Percentiles rank a stretch among this genome's conserved stretches.
Evolutionary conservation across 2,888 invertebrate genomes (phyloP).

Genomic region (Sycophila texana): DNA sequence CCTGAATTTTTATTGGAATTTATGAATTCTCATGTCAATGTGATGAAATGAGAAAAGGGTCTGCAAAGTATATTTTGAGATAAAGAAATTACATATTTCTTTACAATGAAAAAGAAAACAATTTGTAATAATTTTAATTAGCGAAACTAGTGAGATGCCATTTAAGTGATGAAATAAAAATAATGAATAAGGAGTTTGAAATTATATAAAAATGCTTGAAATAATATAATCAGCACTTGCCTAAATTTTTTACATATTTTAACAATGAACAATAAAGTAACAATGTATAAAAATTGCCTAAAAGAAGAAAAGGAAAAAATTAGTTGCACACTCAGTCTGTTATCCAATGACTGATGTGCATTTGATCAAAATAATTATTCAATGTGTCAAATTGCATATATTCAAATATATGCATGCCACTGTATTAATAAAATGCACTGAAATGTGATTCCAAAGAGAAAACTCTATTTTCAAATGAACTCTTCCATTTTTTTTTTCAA

Average conservation of each 20-base stretch:
- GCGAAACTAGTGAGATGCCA: constrained; percentile 58
- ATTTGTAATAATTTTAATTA: not conserved
- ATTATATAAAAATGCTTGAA: constrained; percentile 48
- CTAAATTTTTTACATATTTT: constrained; percentile 66
- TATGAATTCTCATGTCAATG: not conserved
- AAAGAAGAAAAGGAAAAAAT: constrained; percentile 11
- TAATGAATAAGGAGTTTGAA: constrained; percentile 63
- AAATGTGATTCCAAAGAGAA: constrained; percentile 45
- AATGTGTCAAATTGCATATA: constrained; percentile 30
- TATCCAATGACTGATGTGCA: constrained; percentile 6
- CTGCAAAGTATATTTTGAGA: constrained; percentile 29
- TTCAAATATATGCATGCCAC: no score
- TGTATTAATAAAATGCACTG: constrained; percentile 12
- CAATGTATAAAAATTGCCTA: constrained; percentile 27
- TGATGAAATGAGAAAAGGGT: no score
- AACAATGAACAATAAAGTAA: constrained; percentile 54
- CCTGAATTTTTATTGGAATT: not conserved
- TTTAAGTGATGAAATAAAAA: constrained; percentile 69
- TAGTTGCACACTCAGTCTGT: constrained; percentile 1
- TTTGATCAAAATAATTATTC: constrained; percentile 13
- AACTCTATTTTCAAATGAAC: constrained; percentile 33
- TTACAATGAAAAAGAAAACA: constrained; percentile 3
- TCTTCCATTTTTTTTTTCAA: constrained; percentile 39
- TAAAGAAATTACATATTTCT: constrained; percentile 40
- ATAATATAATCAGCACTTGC: constrained; percentile 62